These are phyloP conservation scores for Anoura caudifer DNA, from an alignment of 2,113 vertebrate genomes.

Conservation along the genomic window DNA sequence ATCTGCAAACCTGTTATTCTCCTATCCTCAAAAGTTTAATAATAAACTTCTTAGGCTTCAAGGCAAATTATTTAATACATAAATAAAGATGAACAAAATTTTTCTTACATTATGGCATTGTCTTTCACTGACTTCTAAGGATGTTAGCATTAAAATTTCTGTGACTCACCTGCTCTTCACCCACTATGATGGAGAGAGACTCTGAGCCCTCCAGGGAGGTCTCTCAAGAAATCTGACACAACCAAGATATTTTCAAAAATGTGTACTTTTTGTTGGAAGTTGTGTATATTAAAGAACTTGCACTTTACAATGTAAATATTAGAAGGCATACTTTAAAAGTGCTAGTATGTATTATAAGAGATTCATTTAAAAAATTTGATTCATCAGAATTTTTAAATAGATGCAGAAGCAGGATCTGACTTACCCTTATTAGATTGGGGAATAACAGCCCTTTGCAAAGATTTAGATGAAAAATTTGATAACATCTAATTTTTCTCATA, in stretches of 20 bases:
- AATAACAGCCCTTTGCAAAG: background rate
- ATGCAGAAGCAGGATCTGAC: background rate
- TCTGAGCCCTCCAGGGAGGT: background rate
- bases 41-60: conserved; percentile 36
- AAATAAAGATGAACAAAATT: conserved; percentile 9
- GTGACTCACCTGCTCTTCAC: conserved; percentile 28
- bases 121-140: conserved; percentile 46
- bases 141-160: conserved; percentile 41
- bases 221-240: conserved; percentile 6
- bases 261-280: background rate
- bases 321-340: background rate
- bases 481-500: background rate
- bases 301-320: background rate
- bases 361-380: background rate
- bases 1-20: conserved; percentile 10
- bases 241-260: conserved; percentile 55
- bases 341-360: conserved; percentile 5
- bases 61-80: conserved; percentile 21
- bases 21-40: conserved; percentile 19
- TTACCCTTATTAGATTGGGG: background rate
- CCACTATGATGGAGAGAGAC: background rate
- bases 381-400: conserved; percentile 12
- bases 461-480: background rate
- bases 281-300: conserved; percentile 31
- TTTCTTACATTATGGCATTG: background rate